Conservation (phyloP, 2,113 vertebrate species). For the Apeltes quadracus region DNA sequence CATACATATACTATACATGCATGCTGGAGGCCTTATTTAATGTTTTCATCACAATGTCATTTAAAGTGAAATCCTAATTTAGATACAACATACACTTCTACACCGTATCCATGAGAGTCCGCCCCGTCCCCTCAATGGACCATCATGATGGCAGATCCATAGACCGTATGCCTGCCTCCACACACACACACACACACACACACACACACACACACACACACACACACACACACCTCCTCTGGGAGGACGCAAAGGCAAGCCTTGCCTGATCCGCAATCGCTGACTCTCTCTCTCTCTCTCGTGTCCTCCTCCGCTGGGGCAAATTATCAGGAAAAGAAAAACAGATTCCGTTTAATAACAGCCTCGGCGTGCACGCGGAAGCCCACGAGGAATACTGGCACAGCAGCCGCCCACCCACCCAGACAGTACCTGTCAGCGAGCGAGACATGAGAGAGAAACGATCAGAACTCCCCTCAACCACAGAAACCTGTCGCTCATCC, state of each 20-base stretch:
- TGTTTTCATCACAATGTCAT: slow-evolving; percentile 47
- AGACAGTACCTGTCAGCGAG: slow-evolving; percentile 65
- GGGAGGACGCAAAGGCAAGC: slow-evolving; percentile 46
- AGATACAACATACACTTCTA: slow-evolving; percentile 41
- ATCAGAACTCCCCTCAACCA: slow-evolving; percentile 61
- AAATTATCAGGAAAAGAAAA: slow-evolving; percentile 53
- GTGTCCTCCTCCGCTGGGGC: slow-evolving; percentile 42
- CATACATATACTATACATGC: slow-evolving; percentile 17
- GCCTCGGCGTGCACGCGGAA: slow-evolving; percentile 7
- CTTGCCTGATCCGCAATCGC: slow-evolving; percentile 56
- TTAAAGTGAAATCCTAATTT: slow-evolving; percentile 70
- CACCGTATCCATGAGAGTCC: slow-evolving; percentile 20
- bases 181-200: slow-evolving; percentile 6
- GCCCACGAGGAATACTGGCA: slow-evolving; percentile 52
- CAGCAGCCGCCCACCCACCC: slow-evolving; percentile 46
- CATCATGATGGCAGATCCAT: slow-evolving; percentile 62
- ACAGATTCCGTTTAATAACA: slow-evolving; percentile 58
- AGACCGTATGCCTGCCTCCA: slow-evolving; percentile 21
- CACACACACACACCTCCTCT: slow-evolving; percentile 23
- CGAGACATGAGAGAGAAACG: slow-evolving; percentile 48
- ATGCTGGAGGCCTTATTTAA: slow-evolving; percentile 42
- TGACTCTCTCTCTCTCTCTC: slow-evolving; percentile 17
- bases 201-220: slow-evolving; percentile 8
- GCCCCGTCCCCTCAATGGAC: slow-evolving; percentile 47
- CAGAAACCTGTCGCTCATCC: slow-evolving; percentile 65